Evolutionary conservation across 1,140 invertebrate species (phyloP), one percentile per base, ranked within the genome.

Genomic region (Telenomus remus): DNA sequence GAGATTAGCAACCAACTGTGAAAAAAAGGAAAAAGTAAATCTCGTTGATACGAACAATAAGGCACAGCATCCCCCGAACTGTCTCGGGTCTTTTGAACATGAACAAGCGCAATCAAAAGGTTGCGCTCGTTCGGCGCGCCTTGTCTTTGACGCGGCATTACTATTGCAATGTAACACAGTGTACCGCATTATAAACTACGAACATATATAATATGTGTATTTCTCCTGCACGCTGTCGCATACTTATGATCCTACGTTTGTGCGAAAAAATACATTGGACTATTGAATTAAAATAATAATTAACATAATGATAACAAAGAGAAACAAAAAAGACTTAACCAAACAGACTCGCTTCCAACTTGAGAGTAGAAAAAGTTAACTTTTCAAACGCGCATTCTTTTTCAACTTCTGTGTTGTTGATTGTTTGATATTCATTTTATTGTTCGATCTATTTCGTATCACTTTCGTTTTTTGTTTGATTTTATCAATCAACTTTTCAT

Each of bases 161-260:
- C 42, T 72, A 57, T 57, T 68, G 69, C 61, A 57, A 72, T 71
- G 68, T 72, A 77, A 68, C 53, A 68, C 63, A 61, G 63, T 77
- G 66, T 70, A 76, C 51, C 53, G 61, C 75, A 68, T 76, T 72
- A 68, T 72, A 71, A 66, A 66, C 71, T 76, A 63, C 63, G 68
- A 68, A 57, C 51, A 12, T 76, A 70, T 71, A 63, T 63, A 60
- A 70, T 76, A 72, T 68, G 59, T 85, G 81, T 79, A 81, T 83
- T 81, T 78, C 78, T 81, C 72, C 78, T 78, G 71, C 78, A 80
- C 76, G 82, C 80, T 82, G 73, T 85, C 80, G 81, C 79, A 70
- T 82, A 79, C 78, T 70, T 77, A 72, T 72, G 53, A 68, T 59
- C 60, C 57, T 77, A 61, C 65, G 56, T 71, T 71, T 71, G 57